Conservation (phyloP, 2,888 invertebrate species). For the Ornithoptera priamus region DNA sequence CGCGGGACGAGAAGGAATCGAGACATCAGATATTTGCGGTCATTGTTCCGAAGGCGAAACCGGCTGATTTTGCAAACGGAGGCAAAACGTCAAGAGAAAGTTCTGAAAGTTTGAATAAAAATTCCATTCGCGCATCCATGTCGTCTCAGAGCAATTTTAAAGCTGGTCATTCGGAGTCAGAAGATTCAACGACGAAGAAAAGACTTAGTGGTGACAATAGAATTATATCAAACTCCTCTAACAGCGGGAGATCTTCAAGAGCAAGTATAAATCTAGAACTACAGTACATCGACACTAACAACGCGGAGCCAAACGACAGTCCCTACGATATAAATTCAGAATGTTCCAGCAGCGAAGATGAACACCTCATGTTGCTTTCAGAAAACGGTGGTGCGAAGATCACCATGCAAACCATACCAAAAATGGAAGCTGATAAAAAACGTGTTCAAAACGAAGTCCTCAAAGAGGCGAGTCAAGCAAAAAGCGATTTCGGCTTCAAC, state of each 20-base stretch:
- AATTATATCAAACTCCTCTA: slow-evolving; percentile 48
- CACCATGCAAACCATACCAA: slow-evolving; percentile 67
- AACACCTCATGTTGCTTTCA: slow-evolving; percentile 69
- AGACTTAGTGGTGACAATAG: slow-evolving; percentile 73
- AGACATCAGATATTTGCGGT: slow-evolving; percentile 72
- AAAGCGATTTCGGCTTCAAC: slow-evolving; percentile 62
- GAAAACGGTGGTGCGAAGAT: slow-evolving; percentile 74
- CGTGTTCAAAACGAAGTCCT: slow-evolving; percentile 61
- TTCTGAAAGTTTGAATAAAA: slow-evolving; percentile 61
- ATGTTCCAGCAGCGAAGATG: slow-evolving; percentile 74
- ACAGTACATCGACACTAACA: slow-evolving; percentile 59
- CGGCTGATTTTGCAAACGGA: slow-evolving; percentile 47
- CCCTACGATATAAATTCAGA: slow-evolving; percentile 63
- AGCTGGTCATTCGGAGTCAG: slow-evolving; percentile 64
- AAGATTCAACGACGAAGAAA: slow-evolving; percentile 70
- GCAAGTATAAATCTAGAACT: slow-evolving; percentile 69
- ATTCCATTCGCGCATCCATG: slow-evolving; percentile 54
- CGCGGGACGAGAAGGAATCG: slow-evolving; percentile 46
- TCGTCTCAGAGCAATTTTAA: slow-evolving; percentile 66
- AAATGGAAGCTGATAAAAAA: slow-evolving; percentile 44
- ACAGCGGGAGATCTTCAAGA: slow-evolving; percentile 62
- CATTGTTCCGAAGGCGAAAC: slow-evolving; percentile 69
- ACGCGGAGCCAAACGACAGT: slow-evolving; percentile 57
- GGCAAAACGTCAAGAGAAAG: slow-evolving; percentile 51
- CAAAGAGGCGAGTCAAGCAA: slow-evolving; percentile 65